Base-by-base conservation (phyloP, 1,140 invertebrate genomes). In the Rhagoletis zephyria region DNA sequence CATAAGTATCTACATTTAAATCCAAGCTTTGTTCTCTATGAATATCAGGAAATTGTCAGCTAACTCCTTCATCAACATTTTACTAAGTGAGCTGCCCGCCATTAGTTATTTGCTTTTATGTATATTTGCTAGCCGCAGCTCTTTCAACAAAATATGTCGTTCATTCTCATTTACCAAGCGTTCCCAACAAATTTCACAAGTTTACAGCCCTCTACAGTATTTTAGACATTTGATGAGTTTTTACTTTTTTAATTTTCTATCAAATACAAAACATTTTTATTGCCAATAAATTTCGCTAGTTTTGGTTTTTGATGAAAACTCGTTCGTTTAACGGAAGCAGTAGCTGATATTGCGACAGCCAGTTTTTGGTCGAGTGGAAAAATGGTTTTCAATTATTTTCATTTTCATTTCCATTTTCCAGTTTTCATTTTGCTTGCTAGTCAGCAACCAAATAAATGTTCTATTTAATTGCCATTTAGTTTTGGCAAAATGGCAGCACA, bases 351-450 rank as follows among this genome's bases (percentile, higher is more conserved):
- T 19, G 74, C 74, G 74, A 51, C 16, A 81, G n/a, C 30, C 30
- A 30, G 30, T 30, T 81, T 81, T 81, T 30, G n/a, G n/a, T 48
- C 56, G n/a, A 7, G 51, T 81, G 56, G 60, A 85, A 85, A 85
- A 85, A 85, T 85, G 30, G 60, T 45, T 85, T 85, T 85, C 85
- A 85, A 85, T 85, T 85, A 85, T 60, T 85, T 85, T 85, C 12
- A 63, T 85, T 85, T 85, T 85, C 42, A 85, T 85, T 85, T 85
- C 60, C 60, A 85, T 85, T 85, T 85, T 61, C 30, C 30, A 4
- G 42, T 85, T 85, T 85, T 59, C 42, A 7, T 85, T 85, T 63
- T 63, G 42, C 9, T 61, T 61, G 30, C 42, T 74, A 45, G 67
- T 4, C 56, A 61, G 56, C 59, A 85, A 45, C 42, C 42, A 61